phyloP scores from a whole-genome alignment of 2,888 invertebrate genomes.

The Encarsia formosa region DNA sequence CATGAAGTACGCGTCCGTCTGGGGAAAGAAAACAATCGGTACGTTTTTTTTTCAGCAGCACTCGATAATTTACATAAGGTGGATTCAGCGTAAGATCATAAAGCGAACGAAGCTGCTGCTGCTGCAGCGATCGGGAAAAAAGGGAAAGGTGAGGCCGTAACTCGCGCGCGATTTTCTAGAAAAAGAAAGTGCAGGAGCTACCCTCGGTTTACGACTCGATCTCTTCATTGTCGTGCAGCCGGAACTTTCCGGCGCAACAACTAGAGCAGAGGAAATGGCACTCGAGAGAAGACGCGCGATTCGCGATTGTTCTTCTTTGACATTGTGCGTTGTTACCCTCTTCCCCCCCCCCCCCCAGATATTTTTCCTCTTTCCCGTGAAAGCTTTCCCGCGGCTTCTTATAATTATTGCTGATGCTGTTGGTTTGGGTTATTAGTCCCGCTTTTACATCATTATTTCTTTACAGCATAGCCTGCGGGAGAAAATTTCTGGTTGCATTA shows the following conservation, averaged over 20 bases:
- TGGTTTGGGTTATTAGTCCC: too few relatives aligned
- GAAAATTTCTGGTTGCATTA: too few relatives aligned
- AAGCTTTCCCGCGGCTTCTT: too few relatives aligned
- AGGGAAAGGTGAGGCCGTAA: slow-evolving; percentile 18
- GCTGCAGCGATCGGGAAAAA: slow-evolving; percentile 14
- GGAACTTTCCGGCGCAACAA: slow-evolving; percentile 3
- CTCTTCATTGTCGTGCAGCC: slow-evolving; percentile 12
- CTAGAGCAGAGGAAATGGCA: slow-evolving; percentile 10
- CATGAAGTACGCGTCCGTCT: too few relatives aligned
- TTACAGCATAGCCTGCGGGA: too few relatives aligned
- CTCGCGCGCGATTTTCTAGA: slow-evolving; percentile 8
- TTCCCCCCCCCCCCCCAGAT: too few relatives aligned
- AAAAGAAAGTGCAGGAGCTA: slow-evolving; percentile 25
- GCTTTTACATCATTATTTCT: too few relatives aligned
- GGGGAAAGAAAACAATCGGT: not conserved
- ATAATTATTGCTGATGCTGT: too few relatives aligned
- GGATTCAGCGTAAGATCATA: too few relatives aligned
- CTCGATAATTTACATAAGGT: not conserved
- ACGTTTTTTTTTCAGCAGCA: slow-evolving; percentile 11
- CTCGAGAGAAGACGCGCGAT: not conserved
- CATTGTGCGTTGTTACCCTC: not conserved
- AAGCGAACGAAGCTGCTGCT: too few relatives aligned
- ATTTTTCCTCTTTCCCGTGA: too few relatives aligned
- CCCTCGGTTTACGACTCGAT: not conserved
- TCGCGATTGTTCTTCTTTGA: slow-evolving; percentile 10